Evolutionary conservation across 2,113 vertebrate species (phyloP).

Genomic region (Pseudopipra pipra): DNA sequence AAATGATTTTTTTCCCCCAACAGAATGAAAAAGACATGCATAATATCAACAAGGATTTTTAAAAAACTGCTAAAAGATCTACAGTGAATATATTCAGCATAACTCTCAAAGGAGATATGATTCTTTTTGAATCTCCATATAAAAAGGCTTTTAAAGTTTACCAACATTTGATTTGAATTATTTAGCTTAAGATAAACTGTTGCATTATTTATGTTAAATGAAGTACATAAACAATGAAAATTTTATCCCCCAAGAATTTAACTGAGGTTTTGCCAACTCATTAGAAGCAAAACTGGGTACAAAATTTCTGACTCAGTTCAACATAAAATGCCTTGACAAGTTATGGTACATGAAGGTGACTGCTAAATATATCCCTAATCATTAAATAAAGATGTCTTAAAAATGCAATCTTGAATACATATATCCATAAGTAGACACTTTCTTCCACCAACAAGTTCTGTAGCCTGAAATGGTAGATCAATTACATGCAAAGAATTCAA

Average conservation of each 20-base stretch:
- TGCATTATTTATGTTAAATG: constrained; percentile 62
- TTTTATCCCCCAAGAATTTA: constrained; percentile 5
- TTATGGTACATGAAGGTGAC: background rate
- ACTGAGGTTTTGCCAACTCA: constrained; percentile 2
- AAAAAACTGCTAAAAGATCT: background rate
- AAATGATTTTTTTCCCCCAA: background rate
- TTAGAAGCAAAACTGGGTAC: background rate
- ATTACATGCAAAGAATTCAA: background rate
- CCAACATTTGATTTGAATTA: constrained; percentile 57
- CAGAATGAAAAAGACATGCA: background rate
- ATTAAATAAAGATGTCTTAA: background rate
- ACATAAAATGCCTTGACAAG: background rate
- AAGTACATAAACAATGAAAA: constrained; percentile 36
- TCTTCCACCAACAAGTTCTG: background rate
- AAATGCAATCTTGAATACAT: background rate
- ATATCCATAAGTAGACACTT: background rate
- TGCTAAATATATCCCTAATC: background rate
- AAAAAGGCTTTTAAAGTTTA: constrained; percentile 54
- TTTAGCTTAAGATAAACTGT: constrained; percentile 50
- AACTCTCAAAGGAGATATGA: constrained; percentile 16
- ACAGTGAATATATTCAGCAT: background rate
- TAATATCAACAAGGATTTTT: background rate
- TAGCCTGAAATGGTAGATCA: background rate
- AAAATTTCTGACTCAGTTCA: background rate
- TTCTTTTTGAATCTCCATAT: constrained; percentile 43